phyloP scores from a whole-genome alignment of 2,797 vertebrate species.

The Yasuhikotakia modesta region DNA sequence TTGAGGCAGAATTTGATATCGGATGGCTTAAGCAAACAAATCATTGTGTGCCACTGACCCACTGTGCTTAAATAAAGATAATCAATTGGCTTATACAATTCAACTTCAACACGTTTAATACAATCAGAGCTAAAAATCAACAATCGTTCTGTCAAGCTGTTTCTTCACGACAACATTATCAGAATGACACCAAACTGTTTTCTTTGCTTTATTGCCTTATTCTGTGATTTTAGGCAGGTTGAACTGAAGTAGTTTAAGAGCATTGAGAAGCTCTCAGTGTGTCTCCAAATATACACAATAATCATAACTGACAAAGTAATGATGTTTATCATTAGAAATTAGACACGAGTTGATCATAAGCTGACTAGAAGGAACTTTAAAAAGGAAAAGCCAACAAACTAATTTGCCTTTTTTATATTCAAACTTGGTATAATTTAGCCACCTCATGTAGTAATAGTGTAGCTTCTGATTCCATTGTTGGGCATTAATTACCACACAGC shows the following conservation, averaged over 20 bases:
- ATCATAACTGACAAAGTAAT: no score
- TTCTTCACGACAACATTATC: background rate
- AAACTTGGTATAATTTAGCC: slow-evolving; percentile 22
- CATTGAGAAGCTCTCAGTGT: background rate
- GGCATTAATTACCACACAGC: slow-evolving; percentile 69
- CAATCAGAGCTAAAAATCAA: background rate
- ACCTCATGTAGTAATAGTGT: slow-evolving; percentile 66
- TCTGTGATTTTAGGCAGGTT: background rate
- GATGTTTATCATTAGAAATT: background rate
- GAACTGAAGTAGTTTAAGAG: background rate
- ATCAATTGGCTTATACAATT: no score
- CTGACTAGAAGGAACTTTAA: background rate
- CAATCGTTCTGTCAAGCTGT: background rate
- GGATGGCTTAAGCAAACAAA: no score
- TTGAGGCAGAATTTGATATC: no score
- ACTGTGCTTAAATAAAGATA: no score
- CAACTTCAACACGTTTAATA: background rate
- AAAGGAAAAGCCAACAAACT: slow-evolving; percentile 16
- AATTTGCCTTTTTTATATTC: slow-evolving; percentile 30
- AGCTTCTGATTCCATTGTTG: slow-evolving; percentile 68
- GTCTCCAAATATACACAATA: background rate
- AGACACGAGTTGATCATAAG: background rate
- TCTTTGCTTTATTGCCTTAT: background rate
- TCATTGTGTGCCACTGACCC: no score
- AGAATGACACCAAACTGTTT: background rate